These are phyloP conservation scores for Melanotaenia parkinsoni DNA, from an alignment of 2,797 vertebrate species.

Conservation along the genomic window DNA sequence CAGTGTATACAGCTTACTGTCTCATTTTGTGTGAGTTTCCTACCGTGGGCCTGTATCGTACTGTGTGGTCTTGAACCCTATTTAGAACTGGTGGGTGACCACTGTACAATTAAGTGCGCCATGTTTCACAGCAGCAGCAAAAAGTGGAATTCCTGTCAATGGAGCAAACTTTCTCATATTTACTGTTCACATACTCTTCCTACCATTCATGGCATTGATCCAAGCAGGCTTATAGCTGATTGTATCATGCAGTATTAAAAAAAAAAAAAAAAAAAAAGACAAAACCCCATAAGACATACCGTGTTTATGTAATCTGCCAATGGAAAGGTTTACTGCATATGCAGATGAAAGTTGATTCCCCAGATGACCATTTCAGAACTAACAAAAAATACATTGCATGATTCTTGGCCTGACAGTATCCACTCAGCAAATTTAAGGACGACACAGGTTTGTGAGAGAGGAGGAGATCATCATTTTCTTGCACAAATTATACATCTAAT, in stretches of 20 bases:
- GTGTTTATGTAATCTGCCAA: conserved; percentile 66
- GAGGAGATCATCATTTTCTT: not conserved
- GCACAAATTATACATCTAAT: not conserved
- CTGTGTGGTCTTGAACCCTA: conserved; percentile 83
- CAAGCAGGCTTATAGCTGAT: conserved; percentile 60
- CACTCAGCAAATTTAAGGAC: conserved; percentile 36
- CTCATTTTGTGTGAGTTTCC: conserved; percentile 70
- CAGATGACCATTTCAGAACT: conserved; percentile 46
- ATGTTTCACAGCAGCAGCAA: conserved; percentile 79
- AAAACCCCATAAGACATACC: conserved; percentile 63
- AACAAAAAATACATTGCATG: conserved; percentile 33
- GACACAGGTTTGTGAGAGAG: not conserved
- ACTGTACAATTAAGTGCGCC: conserved; percentile 82
- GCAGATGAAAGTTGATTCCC: conserved; percentile 58
- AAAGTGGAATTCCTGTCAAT: conserved; percentile 75
- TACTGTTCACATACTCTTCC: conserved; percentile 66
- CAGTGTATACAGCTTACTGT: conserved; percentile 56
- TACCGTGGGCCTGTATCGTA: conserved; percentile 68
- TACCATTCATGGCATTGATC: conserved; percentile 52
- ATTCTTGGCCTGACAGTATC: conserved; percentile 47
- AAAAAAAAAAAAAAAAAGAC: conserved; percentile 60
- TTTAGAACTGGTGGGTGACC: conserved; percentile 83
- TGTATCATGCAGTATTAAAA: conserved; percentile 53
- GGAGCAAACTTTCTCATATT: conserved; percentile 71
- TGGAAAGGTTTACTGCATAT: conserved; percentile 50